Conservation (phyloP, 2,888 invertebrate genomes). For the Watsonalla cultraria region DNA sequence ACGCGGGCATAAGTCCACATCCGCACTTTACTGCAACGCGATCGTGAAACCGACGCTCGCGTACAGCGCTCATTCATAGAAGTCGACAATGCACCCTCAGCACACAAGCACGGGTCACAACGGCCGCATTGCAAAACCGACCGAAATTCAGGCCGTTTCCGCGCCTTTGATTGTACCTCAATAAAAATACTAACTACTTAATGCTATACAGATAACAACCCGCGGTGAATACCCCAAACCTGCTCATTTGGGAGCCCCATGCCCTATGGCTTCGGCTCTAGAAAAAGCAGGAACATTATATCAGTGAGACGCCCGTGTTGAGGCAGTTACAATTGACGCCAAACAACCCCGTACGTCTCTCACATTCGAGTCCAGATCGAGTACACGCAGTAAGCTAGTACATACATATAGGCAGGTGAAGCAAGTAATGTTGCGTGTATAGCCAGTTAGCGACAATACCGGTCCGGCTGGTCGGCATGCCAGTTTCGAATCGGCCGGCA, state of each 20-base stretch:
- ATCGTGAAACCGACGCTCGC: conserved; percentile 46
- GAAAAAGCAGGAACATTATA: conserved; percentile 74
- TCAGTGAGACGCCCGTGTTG: conserved; percentile 74
- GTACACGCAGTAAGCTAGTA: conserved; percentile 9
- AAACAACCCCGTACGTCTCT: conserved; percentile 76
- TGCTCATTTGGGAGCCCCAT: conserved; percentile 74
- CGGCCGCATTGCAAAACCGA: conserved; percentile 44
- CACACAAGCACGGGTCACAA: conserved; percentile 22
- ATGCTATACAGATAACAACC: conserved; percentile 5
- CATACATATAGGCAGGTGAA: conserved; percentile 25
- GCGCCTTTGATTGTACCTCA: conserved; percentile 25
- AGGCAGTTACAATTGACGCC: conserved; percentile 70
- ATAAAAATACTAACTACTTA: conserved; percentile 13
- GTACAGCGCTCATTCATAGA: conserved; percentile 59
- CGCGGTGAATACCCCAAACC: conserved; percentile 32
- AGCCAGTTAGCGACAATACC: conserved; percentile 22
- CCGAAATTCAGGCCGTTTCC: conserved; percentile 51
- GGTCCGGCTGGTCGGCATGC: conserved; percentile 30
- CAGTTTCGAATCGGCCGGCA: background rate
- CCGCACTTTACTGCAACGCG: conserved; percentile 52
- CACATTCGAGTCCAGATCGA: conserved; percentile 42
- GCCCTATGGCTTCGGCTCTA: conserved; percentile 69
- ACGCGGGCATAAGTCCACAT: conserved; percentile 46
- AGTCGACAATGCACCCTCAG: conserved; percentile 42
- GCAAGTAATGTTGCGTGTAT: conserved; percentile 12